A percentile compares a stretch with the other conserved stretches of the same genome.
Evolutionary conservation across 2,888 invertebrate species (phyloP).

Genomic region (Oeneis ivallda): DNA sequence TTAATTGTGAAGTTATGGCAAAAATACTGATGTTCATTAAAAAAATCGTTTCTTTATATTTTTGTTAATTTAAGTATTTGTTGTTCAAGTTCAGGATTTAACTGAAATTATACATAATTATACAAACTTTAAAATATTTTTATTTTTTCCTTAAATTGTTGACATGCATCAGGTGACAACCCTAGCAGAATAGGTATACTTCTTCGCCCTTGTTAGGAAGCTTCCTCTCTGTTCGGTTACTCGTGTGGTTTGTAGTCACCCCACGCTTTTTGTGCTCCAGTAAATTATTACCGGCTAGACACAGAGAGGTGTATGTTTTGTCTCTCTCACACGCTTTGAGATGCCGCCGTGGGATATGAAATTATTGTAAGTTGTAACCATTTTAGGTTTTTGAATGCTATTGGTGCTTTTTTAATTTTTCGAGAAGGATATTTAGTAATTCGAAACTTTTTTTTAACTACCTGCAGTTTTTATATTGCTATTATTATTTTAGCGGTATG

Average conservation of each 20-base stretch:
- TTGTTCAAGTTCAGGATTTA: no score
- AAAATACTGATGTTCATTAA: no score
- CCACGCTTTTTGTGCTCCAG: conserved; percentile 18
- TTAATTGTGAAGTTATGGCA: no score
- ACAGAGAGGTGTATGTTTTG: conserved; percentile 13
- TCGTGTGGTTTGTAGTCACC: conserved; percentile 19
- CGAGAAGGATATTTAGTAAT: conserved; percentile 17
- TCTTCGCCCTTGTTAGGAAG: no score
- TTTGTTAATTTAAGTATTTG: no score
- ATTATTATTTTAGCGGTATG: neutral
- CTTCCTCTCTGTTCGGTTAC: no score
- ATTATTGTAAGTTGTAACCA: conserved; percentile 20
- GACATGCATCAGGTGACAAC: no score
- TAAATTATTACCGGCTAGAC: conserved; percentile 20
- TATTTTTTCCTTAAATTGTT: no score
- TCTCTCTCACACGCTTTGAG: conserved; percentile 30
- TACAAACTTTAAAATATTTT: no score
- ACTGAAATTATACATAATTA: no score
- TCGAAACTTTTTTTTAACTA: conserved; percentile 6
- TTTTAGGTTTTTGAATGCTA: conserved; percentile 26
- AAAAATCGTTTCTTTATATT: no score
- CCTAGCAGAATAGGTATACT: no score
- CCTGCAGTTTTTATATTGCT: neutral
- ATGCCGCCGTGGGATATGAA: conserved; percentile 33
- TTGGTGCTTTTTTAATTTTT: conserved; percentile 21